A percentile compares a stretch with the other conserved stretches of the same genome.
phyloP scores from a whole-genome alignment of 2,797 vertebrate species.

The Gorsachius magnificus region DNA sequence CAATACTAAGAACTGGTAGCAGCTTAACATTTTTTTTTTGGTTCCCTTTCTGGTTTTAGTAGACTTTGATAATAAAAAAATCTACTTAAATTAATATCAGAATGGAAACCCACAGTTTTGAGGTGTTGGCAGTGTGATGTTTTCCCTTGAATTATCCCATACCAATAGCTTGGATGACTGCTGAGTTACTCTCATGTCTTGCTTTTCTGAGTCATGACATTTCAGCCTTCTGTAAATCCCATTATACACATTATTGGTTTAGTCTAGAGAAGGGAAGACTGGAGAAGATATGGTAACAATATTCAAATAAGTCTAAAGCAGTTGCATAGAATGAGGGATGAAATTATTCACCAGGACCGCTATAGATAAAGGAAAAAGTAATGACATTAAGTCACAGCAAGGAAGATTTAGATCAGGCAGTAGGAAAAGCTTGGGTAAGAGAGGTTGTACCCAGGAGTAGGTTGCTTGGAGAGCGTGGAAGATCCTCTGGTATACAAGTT shows the following conservation, averaged over 20 bases:
- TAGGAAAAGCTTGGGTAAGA: neutral
- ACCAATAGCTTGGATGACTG: neutral
- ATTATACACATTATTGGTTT: neutral
- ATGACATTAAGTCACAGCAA: neutral
- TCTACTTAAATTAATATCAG: neutral
- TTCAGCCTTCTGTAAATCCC: neutral
- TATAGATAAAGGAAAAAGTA: neutral
- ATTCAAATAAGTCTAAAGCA: neutral
- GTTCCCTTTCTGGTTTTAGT: neutral
- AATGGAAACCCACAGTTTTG: neutral
- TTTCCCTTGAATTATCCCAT: neutral
- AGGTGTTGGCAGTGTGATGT: neutral
- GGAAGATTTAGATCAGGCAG: neutral
- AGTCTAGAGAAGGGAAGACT: neutral
- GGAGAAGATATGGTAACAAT: neutral
- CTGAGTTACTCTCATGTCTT: neutral
- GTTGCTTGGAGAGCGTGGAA: neutral
- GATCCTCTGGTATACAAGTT: neutral
- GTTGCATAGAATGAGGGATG: neutral
- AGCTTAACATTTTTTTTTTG: neutral
- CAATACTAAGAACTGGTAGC: neutral
- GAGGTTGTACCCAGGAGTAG: neutral
- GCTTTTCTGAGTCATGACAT: neutral
- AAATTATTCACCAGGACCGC: neutral
- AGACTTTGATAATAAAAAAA: neutral